Percentiles rank a stretch among this genome's conserved stretches.
These are phyloP conservation scores for Eupithecia inturbata DNA, from an alignment of 2,888 invertebrate species.

Conservation along the genomic window DNA sequence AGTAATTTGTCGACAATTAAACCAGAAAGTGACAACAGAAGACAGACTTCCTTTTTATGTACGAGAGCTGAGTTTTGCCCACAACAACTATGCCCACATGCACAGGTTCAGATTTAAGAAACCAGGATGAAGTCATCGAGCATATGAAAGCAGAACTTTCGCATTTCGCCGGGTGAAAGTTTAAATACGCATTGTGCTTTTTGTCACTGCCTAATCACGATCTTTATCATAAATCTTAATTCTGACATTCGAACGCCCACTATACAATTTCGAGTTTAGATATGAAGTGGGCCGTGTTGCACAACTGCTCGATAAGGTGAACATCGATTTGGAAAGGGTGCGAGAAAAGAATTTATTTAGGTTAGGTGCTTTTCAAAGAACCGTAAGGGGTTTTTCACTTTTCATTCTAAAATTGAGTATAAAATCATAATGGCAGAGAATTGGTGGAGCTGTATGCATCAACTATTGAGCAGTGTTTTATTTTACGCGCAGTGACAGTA, in stretches of 20 bases:
- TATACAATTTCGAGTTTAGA: conserved; percentile 55
- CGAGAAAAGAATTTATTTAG: not conserved
- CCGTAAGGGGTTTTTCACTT: not conserved
- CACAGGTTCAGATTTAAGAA: conserved; percentile 48
- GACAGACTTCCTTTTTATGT: not conserved
- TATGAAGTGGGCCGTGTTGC: conserved; percentile 66
- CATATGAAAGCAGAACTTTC: conserved; percentile 62
- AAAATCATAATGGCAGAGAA: not conserved
- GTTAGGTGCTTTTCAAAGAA: not conserved
- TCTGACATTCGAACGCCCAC: conserved; percentile 75
- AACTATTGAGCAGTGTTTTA: not conserved
- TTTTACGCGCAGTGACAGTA: no score
- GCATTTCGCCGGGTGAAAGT: conserved; percentile 80
- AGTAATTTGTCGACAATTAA: not conserved
- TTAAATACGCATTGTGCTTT: conserved; percentile 71
- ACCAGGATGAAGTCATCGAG: conserved; percentile 66
- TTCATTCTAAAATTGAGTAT: not conserved
- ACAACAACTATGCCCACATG: conserved; percentile 41
- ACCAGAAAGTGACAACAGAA: not conserved
- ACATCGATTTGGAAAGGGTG: conserved; percentile 53
- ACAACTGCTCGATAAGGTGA: conserved; percentile 53
- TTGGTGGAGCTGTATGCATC: not conserved
- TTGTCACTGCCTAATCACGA: conserved; percentile 75
- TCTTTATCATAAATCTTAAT: conserved; percentile 74
- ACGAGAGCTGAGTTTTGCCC: not conserved